Evolutionary conservation across 2,888 invertebrate genomes (phyloP).

Genomic region (Halictus ligatus): DNA sequence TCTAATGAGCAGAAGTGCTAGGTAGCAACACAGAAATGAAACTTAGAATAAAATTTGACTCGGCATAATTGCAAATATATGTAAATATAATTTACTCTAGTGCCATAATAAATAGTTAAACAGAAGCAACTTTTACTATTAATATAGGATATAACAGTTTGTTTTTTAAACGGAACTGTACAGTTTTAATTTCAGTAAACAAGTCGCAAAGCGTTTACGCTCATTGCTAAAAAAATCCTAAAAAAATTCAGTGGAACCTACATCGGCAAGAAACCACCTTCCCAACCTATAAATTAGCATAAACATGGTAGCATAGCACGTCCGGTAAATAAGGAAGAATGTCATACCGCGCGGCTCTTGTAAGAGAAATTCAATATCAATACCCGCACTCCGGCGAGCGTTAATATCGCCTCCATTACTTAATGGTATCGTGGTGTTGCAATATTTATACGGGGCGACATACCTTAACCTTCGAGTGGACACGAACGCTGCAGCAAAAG

Average conservation of each 20-base stretch:
- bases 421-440: not conserved
- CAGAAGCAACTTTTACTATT: too few species aligned
- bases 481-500: not conserved
- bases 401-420: conserved; percentile 3
- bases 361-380: conserved; percentile 1
- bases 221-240: not conserved
- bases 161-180: not conserved
- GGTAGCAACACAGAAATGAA: too few species aligned
- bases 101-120: too few species aligned
- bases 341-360: not conserved
- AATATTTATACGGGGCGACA: not conserved
- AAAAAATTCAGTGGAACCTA: not conserved
- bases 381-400: not conserved
- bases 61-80: too few species aligned
- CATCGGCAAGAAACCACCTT: not conserved
- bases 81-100: too few species aligned
- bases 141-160: not conserved
- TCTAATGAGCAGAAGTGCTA: too few species aligned
- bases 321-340: not conserved
- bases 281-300: not conserved
- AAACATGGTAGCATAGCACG: not conserved
- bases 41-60: too few species aligned
- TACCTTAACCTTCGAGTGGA: not conserved
- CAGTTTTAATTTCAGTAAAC: not conserved
- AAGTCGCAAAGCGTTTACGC: not conserved